Evolutionary conservation across 2,113 vertebrate species (phyloP).

Genomic region (Potamarius usumacintae): DNA sequence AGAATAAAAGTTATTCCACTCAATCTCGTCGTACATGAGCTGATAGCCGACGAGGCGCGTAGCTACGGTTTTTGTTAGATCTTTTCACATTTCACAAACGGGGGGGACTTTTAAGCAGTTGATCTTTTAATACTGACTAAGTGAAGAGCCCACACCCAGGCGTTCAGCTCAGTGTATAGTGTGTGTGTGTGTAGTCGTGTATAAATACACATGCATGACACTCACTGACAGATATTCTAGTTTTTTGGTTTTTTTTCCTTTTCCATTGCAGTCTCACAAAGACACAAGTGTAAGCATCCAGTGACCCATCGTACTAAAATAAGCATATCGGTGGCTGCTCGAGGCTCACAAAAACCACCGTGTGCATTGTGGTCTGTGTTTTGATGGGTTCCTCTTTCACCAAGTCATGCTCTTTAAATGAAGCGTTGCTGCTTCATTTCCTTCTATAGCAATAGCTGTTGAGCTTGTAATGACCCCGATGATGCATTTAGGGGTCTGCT

Average conservation of each 20-base stretch:
- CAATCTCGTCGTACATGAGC: too few species aligned
- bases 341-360: neutral
- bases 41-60: too few species aligned
- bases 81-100: neutral
- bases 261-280: neutral
- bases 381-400: constrained; percentile 42
- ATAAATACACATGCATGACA: constrained; percentile 22
- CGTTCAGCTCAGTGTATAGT: neutral
- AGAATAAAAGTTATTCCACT: too few species aligned
- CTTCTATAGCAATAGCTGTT: constrained; percentile 33
- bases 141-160: too few species aligned
- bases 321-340: constrained; percentile 18
- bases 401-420: constrained; percentile 40
- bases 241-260: neutral
- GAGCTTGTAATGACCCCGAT: constrained; percentile 38
- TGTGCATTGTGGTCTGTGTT: constrained; percentile 40
- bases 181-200: neutral
- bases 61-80: neutral
- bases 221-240: constrained; percentile 24
- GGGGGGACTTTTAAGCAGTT: neutral
- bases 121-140: neutral
- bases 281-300: constrained; percentile 10
- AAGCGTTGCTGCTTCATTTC: constrained; percentile 35
- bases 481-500: constrained; percentile 28
- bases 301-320: constrained; percentile 43